Base-by-base conservation (phyloP, 2,797 vertebrate species). In the Myotis planiceps region DNA sequence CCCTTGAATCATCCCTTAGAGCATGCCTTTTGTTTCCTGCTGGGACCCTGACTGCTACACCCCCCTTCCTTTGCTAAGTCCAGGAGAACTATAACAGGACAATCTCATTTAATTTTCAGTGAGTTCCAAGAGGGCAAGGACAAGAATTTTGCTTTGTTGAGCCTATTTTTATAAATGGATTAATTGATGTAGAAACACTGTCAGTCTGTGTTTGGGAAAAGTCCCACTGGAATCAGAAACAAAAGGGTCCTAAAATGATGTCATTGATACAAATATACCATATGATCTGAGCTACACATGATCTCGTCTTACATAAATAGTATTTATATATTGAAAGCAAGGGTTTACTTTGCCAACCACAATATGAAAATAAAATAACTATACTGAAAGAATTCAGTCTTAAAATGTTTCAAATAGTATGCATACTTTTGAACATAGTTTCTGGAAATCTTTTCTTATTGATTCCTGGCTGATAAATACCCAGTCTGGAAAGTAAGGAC, bases 31-130 rank as follows among this genome's bases (percentile, higher is more conserved):
- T 58, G 12, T 72, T 39, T 90, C 51, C 51, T 83, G 13, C 83
- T 66, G 60, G 76, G 58, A 25, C 23, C 12, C 47, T 42, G 9
- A 83, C 39, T 53, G 27, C 47, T 42, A n/a, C 1, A 47, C 2
- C 32, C 80, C 7, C 2, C 5, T 63, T 86, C 27, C 9, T 85
- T 3, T 71, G 23, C 55, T 39, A 42, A 86, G 29, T 45, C 51
- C 39, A 76, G 34, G 34, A 92, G 58, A 82, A 65, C 45, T 60
- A 63, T 88, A 78, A 18, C 53, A 42, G 45, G 55, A 45, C 80
- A 39, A 75, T 83, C 23, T 91, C 19, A 86, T 79, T 92, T 89
- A 55, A 88, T 80, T 96, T 92, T 89, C 86, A 83, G 0, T 88
- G 60, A 76, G 47, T 76, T 90, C n/a, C 27, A 53, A 12, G 51